Evolutionary conservation across 2,113 vertebrate species (phyloP).

Genomic region (Alligator sinensis): DNA sequence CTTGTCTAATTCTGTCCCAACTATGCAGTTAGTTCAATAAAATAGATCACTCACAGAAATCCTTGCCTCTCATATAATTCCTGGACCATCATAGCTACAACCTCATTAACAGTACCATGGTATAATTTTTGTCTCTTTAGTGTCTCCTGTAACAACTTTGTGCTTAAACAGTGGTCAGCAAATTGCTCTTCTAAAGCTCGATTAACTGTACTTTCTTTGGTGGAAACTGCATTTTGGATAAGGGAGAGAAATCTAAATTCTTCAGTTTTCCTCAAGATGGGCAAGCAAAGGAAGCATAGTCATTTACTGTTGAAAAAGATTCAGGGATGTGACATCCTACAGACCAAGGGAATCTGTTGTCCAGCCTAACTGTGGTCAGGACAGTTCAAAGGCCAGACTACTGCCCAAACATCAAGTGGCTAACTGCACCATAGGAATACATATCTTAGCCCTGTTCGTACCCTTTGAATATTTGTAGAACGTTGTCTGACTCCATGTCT

Average conservation of each 20-base stretch:
- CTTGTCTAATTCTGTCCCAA: too few species aligned
- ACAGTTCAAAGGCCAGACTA: neutral
- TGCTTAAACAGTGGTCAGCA: conserved; percentile 69
- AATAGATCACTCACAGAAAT: too few species aligned
- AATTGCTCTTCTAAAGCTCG: conserved; percentile 69
- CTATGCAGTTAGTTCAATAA: too few species aligned
- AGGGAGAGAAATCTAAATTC: conserved; percentile 48
- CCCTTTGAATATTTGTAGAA: too few species aligned
- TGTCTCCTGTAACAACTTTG: conserved; percentile 52
- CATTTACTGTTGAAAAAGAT: neutral
- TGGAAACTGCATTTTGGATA: conserved; percentile 62
- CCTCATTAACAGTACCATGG: too few species aligned
- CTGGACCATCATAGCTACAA: too few species aligned
- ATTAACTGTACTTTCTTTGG: conserved; percentile 75
- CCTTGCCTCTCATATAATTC: too few species aligned
- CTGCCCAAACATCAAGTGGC: neutral
- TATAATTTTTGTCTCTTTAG: neutral
- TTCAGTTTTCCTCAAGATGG: conserved; percentile 44
- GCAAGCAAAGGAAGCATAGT: conserved; percentile 18
- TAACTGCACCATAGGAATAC: neutral
- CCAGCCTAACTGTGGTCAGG: neutral
- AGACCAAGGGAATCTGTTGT: neutral
- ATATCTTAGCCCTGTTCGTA: neutral
- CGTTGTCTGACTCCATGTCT: neutral
- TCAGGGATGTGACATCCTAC: neutral